phyloP scores from a whole-genome alignment of 2,797 vertebrate genomes.

The Gastrophryne carolinensis region DNA sequence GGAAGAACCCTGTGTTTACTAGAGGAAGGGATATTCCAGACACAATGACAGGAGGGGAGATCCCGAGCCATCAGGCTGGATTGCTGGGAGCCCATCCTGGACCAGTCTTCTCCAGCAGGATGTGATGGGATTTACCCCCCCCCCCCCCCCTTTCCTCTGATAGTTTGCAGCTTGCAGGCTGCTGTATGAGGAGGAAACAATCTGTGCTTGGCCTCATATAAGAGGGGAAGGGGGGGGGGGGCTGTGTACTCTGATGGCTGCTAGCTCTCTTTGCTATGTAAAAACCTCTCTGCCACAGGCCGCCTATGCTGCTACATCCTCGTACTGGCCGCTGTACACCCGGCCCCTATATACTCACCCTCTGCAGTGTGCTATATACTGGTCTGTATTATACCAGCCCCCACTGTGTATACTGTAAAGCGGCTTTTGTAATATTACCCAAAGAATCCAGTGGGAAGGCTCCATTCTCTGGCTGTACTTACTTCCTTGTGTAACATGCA shows the following conservation, averaged over 20 bases:
- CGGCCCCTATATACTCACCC: neutral
- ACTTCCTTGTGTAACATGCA: no score
- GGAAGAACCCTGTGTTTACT: no score
- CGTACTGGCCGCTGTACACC: no score
- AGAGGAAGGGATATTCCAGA: no score
- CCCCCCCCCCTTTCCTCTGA: neutral
- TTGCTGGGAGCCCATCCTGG: no score
- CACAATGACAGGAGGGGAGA: no score
- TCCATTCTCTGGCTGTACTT: no score
- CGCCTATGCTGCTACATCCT: neutral
- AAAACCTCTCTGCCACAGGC: neutral
- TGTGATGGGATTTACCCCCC: neutral
- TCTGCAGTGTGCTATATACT: neutral
- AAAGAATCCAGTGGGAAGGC: no score
- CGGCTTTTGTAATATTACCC: no score
- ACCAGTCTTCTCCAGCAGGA: conserved; percentile 3
- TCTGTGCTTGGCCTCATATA: neutral
- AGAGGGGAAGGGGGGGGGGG: conserved; percentile 20
- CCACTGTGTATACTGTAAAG: neutral
- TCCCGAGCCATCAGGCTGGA: no score
- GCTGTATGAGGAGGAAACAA: conserved; percentile 23
- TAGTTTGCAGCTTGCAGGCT: conserved; percentile 21
- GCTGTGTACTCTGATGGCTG: conserved; percentile 43
- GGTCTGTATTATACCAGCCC: neutral
- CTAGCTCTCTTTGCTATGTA: conserved; percentile 17